phyloP scores from a whole-genome alignment of 1,140 invertebrate genomes.

The Coptotermes formosanus region DNA sequence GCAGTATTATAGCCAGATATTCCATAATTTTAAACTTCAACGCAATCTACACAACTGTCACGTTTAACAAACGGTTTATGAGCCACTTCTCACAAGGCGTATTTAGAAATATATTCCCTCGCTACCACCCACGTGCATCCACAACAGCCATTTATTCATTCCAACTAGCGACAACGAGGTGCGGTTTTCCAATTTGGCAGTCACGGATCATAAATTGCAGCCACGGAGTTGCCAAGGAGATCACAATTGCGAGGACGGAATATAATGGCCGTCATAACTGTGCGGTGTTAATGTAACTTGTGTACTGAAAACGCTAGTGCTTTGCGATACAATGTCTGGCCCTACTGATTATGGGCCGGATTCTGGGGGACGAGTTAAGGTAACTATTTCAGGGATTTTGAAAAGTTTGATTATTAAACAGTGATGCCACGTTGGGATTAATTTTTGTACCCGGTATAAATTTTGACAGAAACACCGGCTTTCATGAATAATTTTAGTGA shows the following conservation, averaged over 20 bases:
- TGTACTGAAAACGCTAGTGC: too few species aligned
- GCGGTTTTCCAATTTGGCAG: too few species aligned
- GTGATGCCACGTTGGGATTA: neutral
- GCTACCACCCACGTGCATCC: neutral
- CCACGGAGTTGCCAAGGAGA: too few species aligned
- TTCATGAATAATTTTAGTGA: too few species aligned
- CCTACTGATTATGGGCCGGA: conserved; percentile 78
- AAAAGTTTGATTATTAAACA: conserved; percentile 29
- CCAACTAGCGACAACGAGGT: too few species aligned
- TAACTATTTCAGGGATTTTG: conserved; percentile 43
- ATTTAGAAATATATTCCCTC: neutral
- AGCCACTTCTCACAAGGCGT: too few species aligned
- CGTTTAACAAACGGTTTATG: neutral
- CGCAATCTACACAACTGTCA: neutral
- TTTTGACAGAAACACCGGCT: too few species aligned
- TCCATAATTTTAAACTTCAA: neutral
- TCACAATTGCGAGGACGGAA: too few species aligned
- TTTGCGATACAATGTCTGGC: conserved; percentile 53
- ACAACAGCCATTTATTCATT: conserved; percentile 19
- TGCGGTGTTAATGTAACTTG: too few species aligned
- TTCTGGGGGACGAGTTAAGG: conserved; percentile 76
- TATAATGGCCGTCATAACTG: too few species aligned
- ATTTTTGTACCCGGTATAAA: too few species aligned
- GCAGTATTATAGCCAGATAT: neutral
- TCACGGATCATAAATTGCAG: too few species aligned